Evolutionary conservation across 1,140 invertebrate species (phyloP).

Genomic region (Heterodera carotae): DNA sequence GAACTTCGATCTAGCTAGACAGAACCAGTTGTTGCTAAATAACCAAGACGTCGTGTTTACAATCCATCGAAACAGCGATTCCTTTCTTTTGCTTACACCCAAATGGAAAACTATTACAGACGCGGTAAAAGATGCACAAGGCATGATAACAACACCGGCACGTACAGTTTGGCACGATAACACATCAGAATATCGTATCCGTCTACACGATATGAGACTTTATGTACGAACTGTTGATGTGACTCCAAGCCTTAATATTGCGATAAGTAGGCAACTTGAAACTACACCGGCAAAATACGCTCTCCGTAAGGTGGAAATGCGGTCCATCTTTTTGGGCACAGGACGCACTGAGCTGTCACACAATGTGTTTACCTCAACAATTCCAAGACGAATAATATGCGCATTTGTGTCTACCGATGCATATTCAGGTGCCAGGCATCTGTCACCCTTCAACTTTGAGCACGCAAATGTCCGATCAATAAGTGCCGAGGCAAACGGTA

Average conservation of each 20-base stretch:
- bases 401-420: conserved; percentile 17
- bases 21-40: conserved; percentile 23
- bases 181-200: conserved; percentile 24
- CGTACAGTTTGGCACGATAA: background rate
- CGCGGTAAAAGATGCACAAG: background rate
- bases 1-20: conserved; percentile 39
- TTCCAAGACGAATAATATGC: conserved; percentile 29
- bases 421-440: conserved; percentile 8
- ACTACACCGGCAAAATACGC: conserved; percentile 27
- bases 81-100: conserved; percentile 26
- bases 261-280: conserved; percentile 29
- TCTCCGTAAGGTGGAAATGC: conserved; percentile 30
- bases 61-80: conserved; percentile 18
- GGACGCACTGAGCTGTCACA: conserved; percentile 35
- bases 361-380: conserved; percentile 9
- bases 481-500: conserved; percentile 28
- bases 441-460: conserved; percentile 36
- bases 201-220: conserved; percentile 19
- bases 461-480: conserved; percentile 32
- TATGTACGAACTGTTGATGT: conserved; percentile 32
- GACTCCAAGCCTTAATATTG: conserved; percentile 24
- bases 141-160: background rate
- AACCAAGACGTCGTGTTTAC: conserved; percentile 35
- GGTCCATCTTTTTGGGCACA: conserved; percentile 13
- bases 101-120: background rate